Base-by-base conservation (phyloP, 2,113 vertebrate genomes). In the Dipodomys merriami region DNA sequence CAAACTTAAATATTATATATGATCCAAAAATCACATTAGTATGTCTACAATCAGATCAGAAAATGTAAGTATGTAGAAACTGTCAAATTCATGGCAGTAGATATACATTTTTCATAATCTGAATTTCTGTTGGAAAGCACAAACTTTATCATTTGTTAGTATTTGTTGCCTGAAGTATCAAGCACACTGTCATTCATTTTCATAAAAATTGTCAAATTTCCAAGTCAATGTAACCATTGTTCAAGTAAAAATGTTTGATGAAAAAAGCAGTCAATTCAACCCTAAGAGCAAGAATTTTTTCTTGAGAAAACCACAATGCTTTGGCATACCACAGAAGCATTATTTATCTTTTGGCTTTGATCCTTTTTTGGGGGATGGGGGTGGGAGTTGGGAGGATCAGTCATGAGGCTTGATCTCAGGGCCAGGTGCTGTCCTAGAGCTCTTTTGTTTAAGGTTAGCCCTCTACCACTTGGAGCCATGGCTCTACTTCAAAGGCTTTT, bases 1-100 rank as follows among this genome's bases (percentile, higher is more conserved):
- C 57, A 90, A 90, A 87, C 87, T 83, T 83, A 86, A 27, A 71
- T 57, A 81, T n/a, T n/a, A 79, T 11, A 68, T 20, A 68, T 49
- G 87, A 93, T 84, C 22, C 2, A 84, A 94, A 86, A 94, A 27
- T 29, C 49, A 79, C n/a, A 15, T 72, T 62, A 90, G 30, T 30
- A 81, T 71, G 15, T 80, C 60, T 0, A 88, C 11, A 44, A 80
- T 88, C 49, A 83, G 20, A 91, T 72, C 20, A 82, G 53, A 60
- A 84, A 76, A 79, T 30, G 6, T 69, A 80, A 72, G 13, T 57
- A 57, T 18, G 6, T 19, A 33, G 7, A 94, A 85, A 33, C 30
- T 78, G 18, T 94, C 33, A 73, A 62, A 22, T 27, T 90, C 22
- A 69, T 16, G 11, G 25, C 65, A 83, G 19, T 33, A 25, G 5